Base-by-base conservation (phyloP, 2,113 vertebrate genomes). In the Mesoclemmys tuberculata region DNA sequence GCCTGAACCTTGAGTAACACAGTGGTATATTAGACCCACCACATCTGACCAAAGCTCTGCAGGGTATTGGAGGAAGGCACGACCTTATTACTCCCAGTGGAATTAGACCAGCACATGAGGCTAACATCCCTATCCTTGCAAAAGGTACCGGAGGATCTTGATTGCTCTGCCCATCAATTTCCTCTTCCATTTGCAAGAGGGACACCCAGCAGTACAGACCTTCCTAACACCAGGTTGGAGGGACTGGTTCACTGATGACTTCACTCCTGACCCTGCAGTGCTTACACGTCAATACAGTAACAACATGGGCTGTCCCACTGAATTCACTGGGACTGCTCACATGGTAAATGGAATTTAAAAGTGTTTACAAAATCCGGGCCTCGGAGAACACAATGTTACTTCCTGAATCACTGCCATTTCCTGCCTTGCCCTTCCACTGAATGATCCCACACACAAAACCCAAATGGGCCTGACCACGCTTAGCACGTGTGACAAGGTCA, bases 151-250 rank as follows among this genome's bases (percentile, higher is more conserved):
- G 22, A 46, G 71, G 38, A 75, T 75, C 71, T 27, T 46, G 41
- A 75, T 22, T 0, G 0, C 51, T 7, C 35, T 86, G 58, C 4
- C 55, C 4, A 10, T 35, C 0, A 4, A 6, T 79, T 12, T 18
- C 56, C 8, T 13, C 19, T 49, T 4, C 11, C 11, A 29, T 44
- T 4, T 26, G 5, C 16, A 68, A 10, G 26, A 24, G 29, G 38
- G 21, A 10, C 38, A 2, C 41, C n/a, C 27, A 0, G 0, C 31
- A 55, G 48, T 41, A 31, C n/a, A 27, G 6, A 4, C 26, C 27
- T 11, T 85, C 64, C 79, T 71, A 4, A 68, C 21, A 35, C 24
- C 44, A 61, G 1, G 0, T 1, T 22, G 38, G 14, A 78, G 4
- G 18, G 14, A 38, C 24, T 8, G 6, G 51, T 27, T 51, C 75